These are phyloP conservation scores for Rafetus swinhoei DNA, from an alignment of 2,113 vertebrate species.

Conservation along the genomic window DNA sequence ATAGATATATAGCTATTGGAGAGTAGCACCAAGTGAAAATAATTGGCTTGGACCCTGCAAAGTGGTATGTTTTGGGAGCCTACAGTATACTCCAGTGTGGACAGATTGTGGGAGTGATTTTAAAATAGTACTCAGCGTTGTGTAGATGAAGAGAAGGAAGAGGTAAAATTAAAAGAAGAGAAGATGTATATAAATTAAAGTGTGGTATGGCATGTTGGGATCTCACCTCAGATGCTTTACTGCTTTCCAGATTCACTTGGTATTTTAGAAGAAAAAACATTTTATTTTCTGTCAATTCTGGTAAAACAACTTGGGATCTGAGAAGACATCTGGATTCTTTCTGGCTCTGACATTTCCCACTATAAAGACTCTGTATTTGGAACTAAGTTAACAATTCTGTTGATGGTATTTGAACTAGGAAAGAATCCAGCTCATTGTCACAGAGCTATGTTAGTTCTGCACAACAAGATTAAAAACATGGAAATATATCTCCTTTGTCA, in stretches of 20 bases:
- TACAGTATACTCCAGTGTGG: neutral
- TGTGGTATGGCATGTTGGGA: neutral
- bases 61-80: neutral
- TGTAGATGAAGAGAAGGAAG: constrained; percentile 38
- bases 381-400: constrained; percentile 36
- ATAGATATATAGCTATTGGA: neutral
- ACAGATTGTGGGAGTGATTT: constrained; percentile 44
- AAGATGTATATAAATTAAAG: neutral
- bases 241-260: constrained; percentile 7
- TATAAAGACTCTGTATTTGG: constrained; percentile 21
- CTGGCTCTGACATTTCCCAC: constrained; percentile 44
- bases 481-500: neutral
- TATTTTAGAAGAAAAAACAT: neutral
- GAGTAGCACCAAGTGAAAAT: constrained; percentile 28
- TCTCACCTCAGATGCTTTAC: constrained; percentile 4
- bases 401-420: constrained; percentile 34
- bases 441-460: constrained; percentile 37
- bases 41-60: neutral
- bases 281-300: constrained; percentile 3
- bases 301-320: neutral
- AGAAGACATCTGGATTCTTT: constrained; percentile 54
- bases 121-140: constrained; percentile 32
- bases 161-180: constrained; percentile 38
- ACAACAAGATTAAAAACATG: neutral
- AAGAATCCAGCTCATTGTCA: constrained; percentile 24